Conservation (phyloP, 2,888 invertebrate species). For the Chrysolina americana region DNA sequence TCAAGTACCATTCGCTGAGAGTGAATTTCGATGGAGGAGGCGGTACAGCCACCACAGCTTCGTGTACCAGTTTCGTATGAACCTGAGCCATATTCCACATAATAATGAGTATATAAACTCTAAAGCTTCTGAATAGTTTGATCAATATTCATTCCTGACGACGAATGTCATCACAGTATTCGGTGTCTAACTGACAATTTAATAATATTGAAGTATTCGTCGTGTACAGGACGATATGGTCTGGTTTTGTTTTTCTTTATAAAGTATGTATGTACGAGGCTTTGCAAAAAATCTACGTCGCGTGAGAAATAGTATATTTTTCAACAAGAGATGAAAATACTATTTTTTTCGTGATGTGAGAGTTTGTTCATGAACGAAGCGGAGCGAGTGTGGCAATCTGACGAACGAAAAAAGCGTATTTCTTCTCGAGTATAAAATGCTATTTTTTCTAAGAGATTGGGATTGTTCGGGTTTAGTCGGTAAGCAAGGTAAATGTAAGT, state of each 20-base stretch:
- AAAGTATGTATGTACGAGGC: too few relatives aligned
- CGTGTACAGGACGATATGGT: background rate
- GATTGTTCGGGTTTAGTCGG: too few relatives aligned
- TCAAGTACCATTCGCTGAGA: conserved; percentile 82
- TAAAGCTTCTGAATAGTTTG: conserved; percentile 12
- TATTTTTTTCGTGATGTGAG: too few relatives aligned
- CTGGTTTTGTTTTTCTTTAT: background rate
- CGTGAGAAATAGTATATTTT: too few relatives aligned
- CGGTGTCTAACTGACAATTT: conserved; percentile 8
- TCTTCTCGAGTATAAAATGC: too few relatives aligned
- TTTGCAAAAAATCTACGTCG: too few relatives aligned
- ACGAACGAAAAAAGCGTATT: too few relatives aligned
- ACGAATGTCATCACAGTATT: conserved; percentile 15
- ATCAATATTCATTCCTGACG: conserved; percentile 20
- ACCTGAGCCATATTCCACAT: conserved; percentile 28
- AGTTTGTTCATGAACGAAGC: too few relatives aligned
- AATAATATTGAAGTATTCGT: background rate
- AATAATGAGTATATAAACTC: background rate
- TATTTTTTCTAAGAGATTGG: too few relatives aligned
- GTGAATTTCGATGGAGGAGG: conserved; percentile 72
- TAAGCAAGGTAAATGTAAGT: too few relatives aligned
- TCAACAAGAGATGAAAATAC: too few relatives aligned
- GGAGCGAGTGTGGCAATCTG: too few relatives aligned
- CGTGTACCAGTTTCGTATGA: conserved; percentile 49
- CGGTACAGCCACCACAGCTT: conserved; percentile 55